A percentile compares a stretch with the other conserved stretches of the same genome.
Conservation (phyloP, 2,113 vertebrate species). For the Octodon degus region DNA sequence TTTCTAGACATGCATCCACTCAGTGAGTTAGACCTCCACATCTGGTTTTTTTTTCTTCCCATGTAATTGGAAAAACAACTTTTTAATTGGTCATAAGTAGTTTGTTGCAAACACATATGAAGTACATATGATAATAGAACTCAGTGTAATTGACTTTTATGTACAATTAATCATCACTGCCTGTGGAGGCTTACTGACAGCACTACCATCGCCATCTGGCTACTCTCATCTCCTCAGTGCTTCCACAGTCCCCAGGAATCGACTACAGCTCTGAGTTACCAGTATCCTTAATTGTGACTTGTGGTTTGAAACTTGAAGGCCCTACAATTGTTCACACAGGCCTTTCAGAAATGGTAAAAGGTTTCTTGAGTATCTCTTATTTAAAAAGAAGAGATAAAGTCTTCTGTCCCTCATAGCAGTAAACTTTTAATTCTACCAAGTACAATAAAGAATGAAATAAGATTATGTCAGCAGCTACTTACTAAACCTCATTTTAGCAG, state of each 20-base stretch:
- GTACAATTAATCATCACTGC: slow-evolving; percentile 5
- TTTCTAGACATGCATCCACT: slow-evolving; percentile 41
- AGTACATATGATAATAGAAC: slow-evolving; percentile 58
- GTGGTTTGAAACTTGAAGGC: slow-evolving; percentile 54
- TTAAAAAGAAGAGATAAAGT: slow-evolving; percentile 3
- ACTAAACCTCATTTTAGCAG: background rate
- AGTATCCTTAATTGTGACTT: background rate
- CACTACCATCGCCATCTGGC: slow-evolving; percentile 44
- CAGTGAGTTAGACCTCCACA: slow-evolving; percentile 20
- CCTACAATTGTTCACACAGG: background rate
- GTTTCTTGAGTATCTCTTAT: slow-evolving; percentile 35
- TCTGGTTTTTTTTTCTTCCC: slow-evolving; percentile 57
- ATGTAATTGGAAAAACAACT: slow-evolving; percentile 64
- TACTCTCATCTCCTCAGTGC: slow-evolving; percentile 56
- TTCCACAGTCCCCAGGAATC: slow-evolving; percentile 17
- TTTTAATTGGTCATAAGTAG: slow-evolving; percentile 65
- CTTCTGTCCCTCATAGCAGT: background rate
- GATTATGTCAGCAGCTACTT: background rate
- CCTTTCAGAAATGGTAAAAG: slow-evolving; percentile 58
- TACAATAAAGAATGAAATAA: slow-evolving; percentile 42
- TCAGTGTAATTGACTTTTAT: slow-evolving; percentile 59
- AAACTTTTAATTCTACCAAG: slow-evolving; percentile 44
- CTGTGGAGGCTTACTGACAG: slow-evolving; percentile 5
- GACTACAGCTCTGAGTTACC: slow-evolving; percentile 24
- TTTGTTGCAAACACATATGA: slow-evolving; percentile 63